A percentile compares a stretch with the other conserved stretches of the same genome.
Conservation (phyloP, 2,113 vertebrate genomes). For the Acanthochromis polyacanthus region DNA sequence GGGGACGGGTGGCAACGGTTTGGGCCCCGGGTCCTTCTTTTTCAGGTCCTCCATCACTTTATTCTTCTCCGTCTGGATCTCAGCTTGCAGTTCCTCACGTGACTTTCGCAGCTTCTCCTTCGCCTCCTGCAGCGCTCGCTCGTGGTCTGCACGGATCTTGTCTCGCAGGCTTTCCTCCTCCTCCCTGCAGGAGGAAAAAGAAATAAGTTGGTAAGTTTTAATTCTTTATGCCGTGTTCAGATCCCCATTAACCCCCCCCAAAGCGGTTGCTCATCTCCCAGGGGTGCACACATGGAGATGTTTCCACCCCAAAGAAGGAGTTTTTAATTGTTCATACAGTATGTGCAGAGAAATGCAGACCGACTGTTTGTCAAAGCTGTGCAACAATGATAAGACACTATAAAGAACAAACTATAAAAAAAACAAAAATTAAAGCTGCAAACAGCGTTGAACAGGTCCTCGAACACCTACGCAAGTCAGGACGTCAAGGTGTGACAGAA, state of each 20-base stretch:
- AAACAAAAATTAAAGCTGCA: too few relatives aligned
- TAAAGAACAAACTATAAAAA: too few relatives aligned
- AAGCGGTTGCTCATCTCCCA: background rate
- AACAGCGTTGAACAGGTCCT: too few relatives aligned
- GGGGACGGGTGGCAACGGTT: slow-evolving; percentile 91
- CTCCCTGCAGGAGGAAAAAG: slow-evolving; percentile 84
- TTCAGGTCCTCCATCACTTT: slow-evolving; percentile 93
- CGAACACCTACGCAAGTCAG: too few relatives aligned
- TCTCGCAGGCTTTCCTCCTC: slow-evolving; percentile 97
- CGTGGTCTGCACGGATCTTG: slow-evolving; percentile 98
- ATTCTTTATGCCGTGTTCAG: background rate
- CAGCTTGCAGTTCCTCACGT: slow-evolving; percentile 92
- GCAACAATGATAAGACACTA: too few relatives aligned
- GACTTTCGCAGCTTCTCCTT: slow-evolving; percentile 98
- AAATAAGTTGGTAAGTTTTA: background rate
- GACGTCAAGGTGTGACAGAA: too few relatives aligned
- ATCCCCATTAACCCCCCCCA: background rate
- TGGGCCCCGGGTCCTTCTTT: slow-evolving; percentile 87
- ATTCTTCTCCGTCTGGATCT: slow-evolving; percentile 98
- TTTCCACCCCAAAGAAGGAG: too few relatives aligned
- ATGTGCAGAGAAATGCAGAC: too few relatives aligned
- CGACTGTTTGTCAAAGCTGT: too few relatives aligned
- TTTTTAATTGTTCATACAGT: too few relatives aligned
- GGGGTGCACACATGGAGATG: background rate
- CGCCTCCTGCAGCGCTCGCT: slow-evolving; percentile 96